Conservation (phyloP, 2,888 invertebrate genomes). For the Coecobrya sp. region DNA sequence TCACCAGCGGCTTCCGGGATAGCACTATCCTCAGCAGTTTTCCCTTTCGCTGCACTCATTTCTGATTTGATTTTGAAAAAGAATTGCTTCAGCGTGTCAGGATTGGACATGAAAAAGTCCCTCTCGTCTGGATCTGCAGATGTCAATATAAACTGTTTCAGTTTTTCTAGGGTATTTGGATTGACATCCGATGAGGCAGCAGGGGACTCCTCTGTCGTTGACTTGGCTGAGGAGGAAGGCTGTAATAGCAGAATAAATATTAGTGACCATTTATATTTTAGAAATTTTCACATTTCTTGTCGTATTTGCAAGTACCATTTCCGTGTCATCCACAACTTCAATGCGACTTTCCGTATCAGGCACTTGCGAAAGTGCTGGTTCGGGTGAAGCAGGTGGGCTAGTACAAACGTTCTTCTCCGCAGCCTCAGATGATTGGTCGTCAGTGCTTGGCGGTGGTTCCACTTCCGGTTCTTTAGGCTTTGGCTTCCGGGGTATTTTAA, state of each 20-base stretch:
- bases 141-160: constrained; percentile 77
- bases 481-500: constrained; percentile 72
- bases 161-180: constrained; percentile 74
- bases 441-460: not conserved
- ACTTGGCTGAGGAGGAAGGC: constrained; percentile 55
- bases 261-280: too few relatives aligned
- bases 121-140: constrained; percentile 65
- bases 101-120: constrained; percentile 72
- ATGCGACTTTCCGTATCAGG: constrained; percentile 58
- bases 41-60: constrained; percentile 41
- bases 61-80: constrained; percentile 76
- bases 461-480: constrained; percentile 54
- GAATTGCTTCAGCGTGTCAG: constrained; percentile 72
- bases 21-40: constrained; percentile 29
- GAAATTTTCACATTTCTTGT: too few relatives aligned
- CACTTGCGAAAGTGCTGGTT: constrained; percentile 74
- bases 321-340: constrained; percentile 40
- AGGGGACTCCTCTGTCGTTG: not conserved
- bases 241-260: not conserved
- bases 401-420: constrained; percentile 35
- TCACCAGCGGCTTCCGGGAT: not conserved
- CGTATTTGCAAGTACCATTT: constrained; percentile 32
- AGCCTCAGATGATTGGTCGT: not conserved
- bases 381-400: constrained; percentile 68
- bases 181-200: constrained; percentile 43